Base-by-base conservation (phyloP, 23 tunicate genomes). In the Corella eumyota region DNA sequence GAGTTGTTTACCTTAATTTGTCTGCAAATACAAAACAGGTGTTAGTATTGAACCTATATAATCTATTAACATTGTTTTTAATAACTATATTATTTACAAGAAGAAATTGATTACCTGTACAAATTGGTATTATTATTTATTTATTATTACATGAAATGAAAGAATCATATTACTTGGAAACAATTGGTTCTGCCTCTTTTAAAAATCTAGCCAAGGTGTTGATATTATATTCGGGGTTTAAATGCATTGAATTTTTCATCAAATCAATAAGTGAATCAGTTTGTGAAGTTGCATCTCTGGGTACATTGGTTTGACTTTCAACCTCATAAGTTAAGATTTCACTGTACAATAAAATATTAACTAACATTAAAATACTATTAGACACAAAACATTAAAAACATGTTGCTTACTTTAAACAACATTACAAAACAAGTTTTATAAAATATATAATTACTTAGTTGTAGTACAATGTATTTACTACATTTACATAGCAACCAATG, bases 281-380 rank as follows among this genome's bases (percentile, higher is more conserved):
- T 70, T 84, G 94, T 66, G 78, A 76, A 57, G 56, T 78, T 0
- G 68, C 83, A 34, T 84, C 68, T 34, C 63, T 40, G 36, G 94
- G 83, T 63, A 36, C 58, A 13, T 20, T 27, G 15, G 94, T 75
- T 56, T 84, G 94, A 13, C 49, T 64, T 56, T 70, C 72, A 28
- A 76, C 94, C 59, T 84, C 94, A 58, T 84, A 76, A 3, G 94
- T 84, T 24, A 70, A 36, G 9, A 70, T 76, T 60, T 50, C 83
- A 65, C 94, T 84, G 61, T 0, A 69, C 68, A 46, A 36, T 1
- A 62, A 48, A 9, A 40, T 9, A 40, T 40, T 9, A 0, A 19
- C 22, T 54, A 54, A 54, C 25, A 15, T 19, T 19, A 21, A 19
- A 9, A 60, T 9, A n/a, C n/a, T n/a, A n/a, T n/a, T n/a, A n/a